A percentile compares a stretch with the other conserved stretches of the same genome.
Conservation (phyloP, 2,888 invertebrate species). For the Trichopria drosophilae region DNA sequence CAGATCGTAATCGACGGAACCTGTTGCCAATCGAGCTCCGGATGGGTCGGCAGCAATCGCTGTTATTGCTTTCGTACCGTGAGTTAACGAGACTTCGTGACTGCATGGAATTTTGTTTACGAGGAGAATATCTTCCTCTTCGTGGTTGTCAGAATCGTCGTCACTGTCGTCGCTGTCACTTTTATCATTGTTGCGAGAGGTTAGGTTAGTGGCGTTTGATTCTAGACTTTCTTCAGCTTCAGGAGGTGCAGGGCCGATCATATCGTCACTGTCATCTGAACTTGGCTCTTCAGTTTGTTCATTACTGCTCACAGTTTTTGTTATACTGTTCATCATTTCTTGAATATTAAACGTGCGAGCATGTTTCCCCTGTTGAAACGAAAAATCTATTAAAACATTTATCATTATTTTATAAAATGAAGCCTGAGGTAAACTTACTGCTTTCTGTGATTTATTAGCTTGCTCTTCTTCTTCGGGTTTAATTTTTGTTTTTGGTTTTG, state of each 20-base stretch:
- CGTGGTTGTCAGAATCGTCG: constrained; percentile 47
- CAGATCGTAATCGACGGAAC: constrained; percentile 94
- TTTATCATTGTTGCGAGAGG: constrained; percentile 38
- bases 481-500: too few relatives aligned
- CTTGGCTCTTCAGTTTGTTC: constrained; percentile 26
- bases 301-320: constrained; percentile 45
- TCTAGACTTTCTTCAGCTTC: constrained; percentile 13
- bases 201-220: constrained; percentile 5
- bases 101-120: constrained; percentile 71
- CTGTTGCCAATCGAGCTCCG: constrained; percentile 86
- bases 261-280: constrained; percentile 34
- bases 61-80: constrained; percentile 86
- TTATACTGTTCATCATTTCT: constrained; percentile 59
- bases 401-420: not conserved
- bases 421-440: too few relatives aligned
- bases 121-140: constrained; percentile 44
- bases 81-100: constrained; percentile 82
- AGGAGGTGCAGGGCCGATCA: constrained; percentile 50
- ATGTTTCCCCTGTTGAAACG: constrained; percentile 65
- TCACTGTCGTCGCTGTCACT: constrained; percentile 51
- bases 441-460: too few relatives aligned
- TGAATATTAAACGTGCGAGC: constrained; percentile 83
- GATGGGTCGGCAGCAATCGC: constrained; percentile 91
- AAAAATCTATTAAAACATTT: not conserved
- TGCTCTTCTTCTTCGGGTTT: too few relatives aligned